Base-by-base conservation (phyloP, 2,888 invertebrate species). In the Drosophila nr. fundita region DNA sequence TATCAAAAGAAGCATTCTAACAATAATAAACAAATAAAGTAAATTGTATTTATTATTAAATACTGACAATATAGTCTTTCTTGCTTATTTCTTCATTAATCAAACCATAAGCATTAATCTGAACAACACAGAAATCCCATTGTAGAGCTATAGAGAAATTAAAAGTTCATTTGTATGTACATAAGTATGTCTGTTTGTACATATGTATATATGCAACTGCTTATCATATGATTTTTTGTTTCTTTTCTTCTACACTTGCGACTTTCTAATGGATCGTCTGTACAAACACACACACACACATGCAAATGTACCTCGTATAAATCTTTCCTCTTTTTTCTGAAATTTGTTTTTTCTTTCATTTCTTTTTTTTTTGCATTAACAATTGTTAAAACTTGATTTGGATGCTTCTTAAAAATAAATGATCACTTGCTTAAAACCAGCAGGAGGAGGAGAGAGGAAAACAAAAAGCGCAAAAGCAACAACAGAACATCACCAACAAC, bases 341-440 rank as follows among this genome's bases (percentile, higher is more conserved):
- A 8, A 13, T 27, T 57, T 27, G 32, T 66, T 67, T 49, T 62
- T 18, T 61, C 54, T 63, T 55, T 49, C 2, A 30, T 54, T 73
- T 71, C 70, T 82, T 58, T 55, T 4, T 32, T 54, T 73, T 71
- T 71, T 82, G 76, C 78, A 87, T 82, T 77, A 85, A 87, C 73
- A 89, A 85, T 87, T 89, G 76, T 73, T 72, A 45, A 85, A 83
- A 86, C 85, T 86, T 87, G 89, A 89, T 89, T 86, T 82, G 66
- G 80, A 76, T 78, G 81, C 77, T 78, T 68, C 68, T 86, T 87
- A 87, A 89, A 89, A 80, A 86, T 87, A 86, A 86, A 85, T 78
- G 80, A 89, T 89, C 85, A 80, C 86, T 84, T 80, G 90, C 77
- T 82, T 80, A 65, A 79, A 63, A 68, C 54, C 48, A 55, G 6